Base-by-base conservation (phyloP, 1,140 invertebrate genomes). In the Drosophila nasuta region DNA sequence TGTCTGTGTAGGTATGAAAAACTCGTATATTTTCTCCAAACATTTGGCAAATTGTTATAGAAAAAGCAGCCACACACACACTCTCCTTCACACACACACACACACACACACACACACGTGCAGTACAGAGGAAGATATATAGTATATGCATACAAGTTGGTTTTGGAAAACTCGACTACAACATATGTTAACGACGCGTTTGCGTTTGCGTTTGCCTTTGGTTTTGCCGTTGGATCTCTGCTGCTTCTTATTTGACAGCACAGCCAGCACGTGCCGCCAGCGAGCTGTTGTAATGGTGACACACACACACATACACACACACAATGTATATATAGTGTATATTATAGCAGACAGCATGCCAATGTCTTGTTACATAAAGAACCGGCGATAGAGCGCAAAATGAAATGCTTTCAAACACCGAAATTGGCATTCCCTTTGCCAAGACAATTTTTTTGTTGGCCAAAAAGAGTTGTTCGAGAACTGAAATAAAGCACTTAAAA, bases 141-240 rank as follows among this genome's bases (percentile, higher is more conserved):
- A 33, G 15, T 58, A 17, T 63, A 49, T 20, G 74, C 54, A 81
- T 65, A 81, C 35, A 77, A 73, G 66, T 82, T 75, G 70, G 75
- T 79, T 25, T 38, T 68, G 38, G 60, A 59, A 74, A 77, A 77
- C 60, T 73, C 68, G 82, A 76, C 80, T 69, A 68, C 54, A 79
- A 79, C 83, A 87, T 87, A 87, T 82, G 76, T 87, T 87, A 75
- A 74, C 79, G 75, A 79, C 82, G n/a, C n/a, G n/a, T n/a, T n/a
- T n/a, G 82, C 77, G 49, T 73, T 80, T 72, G 82, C 77, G 49
- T 73, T 80, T 72, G 60, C 70, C 69, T 63, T 62, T 70, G 79
- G 69, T 60, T 68, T 43, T 73, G 68, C 58, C 51, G 67, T 28
- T 45, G 73, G 49, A 62, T 65, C 54, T 69, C 49, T 58, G 60